A percentile compares a stretch with the other conserved stretches of the same genome.
Conservation (phyloP, 2,888 invertebrate species). For the Cactoblastis cactorum region DNA sequence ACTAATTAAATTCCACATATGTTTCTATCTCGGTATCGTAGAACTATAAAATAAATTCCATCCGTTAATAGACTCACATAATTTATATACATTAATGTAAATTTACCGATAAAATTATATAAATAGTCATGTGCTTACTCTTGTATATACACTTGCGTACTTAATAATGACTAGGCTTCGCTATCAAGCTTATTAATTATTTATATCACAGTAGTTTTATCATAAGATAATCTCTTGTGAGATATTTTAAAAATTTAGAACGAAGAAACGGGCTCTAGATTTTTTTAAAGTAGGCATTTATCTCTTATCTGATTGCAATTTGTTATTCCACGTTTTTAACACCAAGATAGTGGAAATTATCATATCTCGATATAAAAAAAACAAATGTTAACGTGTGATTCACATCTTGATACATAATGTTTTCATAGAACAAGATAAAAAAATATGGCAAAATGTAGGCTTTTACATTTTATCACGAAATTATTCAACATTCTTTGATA, state of each 20-base stretch:
- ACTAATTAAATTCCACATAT: constrained; percentile 37
- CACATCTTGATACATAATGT: not conserved
- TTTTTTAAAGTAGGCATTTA: not conserved
- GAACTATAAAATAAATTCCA: constrained; percentile 29
- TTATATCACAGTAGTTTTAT: too few relatives aligned
- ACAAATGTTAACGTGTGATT: not conserved
- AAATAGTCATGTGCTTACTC: too few relatives aligned
- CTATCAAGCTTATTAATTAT: not conserved
- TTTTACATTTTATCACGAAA: constrained; percentile 43
- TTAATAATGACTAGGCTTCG: not conserved
- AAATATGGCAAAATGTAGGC: not conserved
- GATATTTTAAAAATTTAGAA: not conserved
- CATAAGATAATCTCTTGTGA: too few relatives aligned
- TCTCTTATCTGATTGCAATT: not conserved
- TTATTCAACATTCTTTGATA: constrained; percentile 48
- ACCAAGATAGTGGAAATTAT: not conserved
- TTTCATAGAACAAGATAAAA: not conserved
- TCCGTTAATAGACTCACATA: constrained; percentile 31
- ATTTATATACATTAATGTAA: constrained; percentile 30
- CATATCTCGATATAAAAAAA: not conserved
- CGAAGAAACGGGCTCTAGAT: not conserved
- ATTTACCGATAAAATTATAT: too few relatives aligned
- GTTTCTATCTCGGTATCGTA: constrained; percentile 29
- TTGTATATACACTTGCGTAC: not conserved
- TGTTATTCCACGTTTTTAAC: not conserved